These are phyloP conservation scores for Drosophila melanica DNA, from an alignment of 1,140 invertebrate genomes.

Conservation along the genomic window DNA sequence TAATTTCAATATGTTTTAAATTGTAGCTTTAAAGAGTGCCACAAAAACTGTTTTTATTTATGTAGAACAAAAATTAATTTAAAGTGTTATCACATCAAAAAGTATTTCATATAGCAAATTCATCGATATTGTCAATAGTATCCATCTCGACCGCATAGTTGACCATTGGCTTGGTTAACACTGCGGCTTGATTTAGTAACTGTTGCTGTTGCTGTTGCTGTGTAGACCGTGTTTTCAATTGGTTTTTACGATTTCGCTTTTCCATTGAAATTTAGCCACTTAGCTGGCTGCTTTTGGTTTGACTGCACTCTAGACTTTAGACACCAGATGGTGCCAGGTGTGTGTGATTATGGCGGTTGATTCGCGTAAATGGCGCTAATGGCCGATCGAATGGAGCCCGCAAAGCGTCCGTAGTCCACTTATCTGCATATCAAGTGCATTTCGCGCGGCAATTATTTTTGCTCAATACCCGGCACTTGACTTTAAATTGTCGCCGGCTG, in stretches of 20 bases:
- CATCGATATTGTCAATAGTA: not conserved
- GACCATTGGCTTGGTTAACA: slow-evolving; percentile 33
- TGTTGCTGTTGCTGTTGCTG: slow-evolving; percentile 9
- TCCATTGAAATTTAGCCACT: slow-evolving; percentile 72
- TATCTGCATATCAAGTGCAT: slow-evolving; percentile 67
- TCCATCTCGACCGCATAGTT: slow-evolving; percentile 2
- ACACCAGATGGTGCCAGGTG: not conserved
- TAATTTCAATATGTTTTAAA: not conserved
- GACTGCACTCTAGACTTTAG: not conserved
- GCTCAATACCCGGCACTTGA: slow-evolving; percentile 65
- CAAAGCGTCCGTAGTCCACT: slow-evolving; percentile 36
- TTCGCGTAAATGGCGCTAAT: slow-evolving; percentile 72
- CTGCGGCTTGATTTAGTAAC: slow-evolving; percentile 4
- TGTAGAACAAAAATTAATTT: not conserved
- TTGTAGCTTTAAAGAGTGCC: no score
- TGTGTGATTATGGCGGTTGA: slow-evolving; percentile 31
- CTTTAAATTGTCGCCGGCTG: slow-evolving; percentile 71
- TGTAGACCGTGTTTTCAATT: slow-evolving; percentile 40
- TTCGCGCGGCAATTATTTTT: slow-evolving; percentile 71
- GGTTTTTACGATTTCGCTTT: slow-evolving; percentile 65
- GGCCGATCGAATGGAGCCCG: slow-evolving; percentile 41
- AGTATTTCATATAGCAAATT: not conserved
- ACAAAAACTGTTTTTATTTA: no score
- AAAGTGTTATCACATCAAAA: not conserved
- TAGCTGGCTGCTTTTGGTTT: slow-evolving; percentile 24